Percentiles rank a stretch among this genome's conserved stretches.
These are phyloP conservation scores for Tachina fera DNA, from an alignment of 2,888 invertebrate genomes.

Conservation along the genomic window DNA sequence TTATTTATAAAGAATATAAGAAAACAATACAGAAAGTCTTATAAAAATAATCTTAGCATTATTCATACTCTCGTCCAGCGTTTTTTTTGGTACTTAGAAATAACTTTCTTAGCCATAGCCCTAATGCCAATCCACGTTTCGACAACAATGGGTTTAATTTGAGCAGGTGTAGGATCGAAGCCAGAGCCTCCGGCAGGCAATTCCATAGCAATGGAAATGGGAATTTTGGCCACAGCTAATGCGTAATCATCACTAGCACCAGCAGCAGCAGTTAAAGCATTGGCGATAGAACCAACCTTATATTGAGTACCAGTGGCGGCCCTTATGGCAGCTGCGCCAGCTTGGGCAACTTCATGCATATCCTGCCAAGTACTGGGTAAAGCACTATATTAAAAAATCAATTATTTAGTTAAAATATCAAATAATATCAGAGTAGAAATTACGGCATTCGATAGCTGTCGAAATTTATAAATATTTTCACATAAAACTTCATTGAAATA, in stretches of 20 bases:
- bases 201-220: constrained; percentile 86
- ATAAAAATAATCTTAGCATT: neutral
- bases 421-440: neutral
- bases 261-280: constrained; percentile 84
- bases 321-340: constrained; percentile 81
- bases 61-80: neutral
- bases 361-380: constrained; percentile 82
- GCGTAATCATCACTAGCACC: constrained; percentile 88
- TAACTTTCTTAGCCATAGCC: constrained; percentile 80
- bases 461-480: no score
- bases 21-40: no score
- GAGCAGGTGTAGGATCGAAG: constrained; percentile 85
- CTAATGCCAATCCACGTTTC: constrained; percentile 85
- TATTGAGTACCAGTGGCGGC: constrained; percentile 80
- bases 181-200: constrained; percentile 84
- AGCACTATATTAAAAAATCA: constrained; percentile 69
- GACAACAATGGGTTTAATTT: constrained; percentile 84
- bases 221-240: constrained; percentile 84
- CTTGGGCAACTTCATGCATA: constrained; percentile 81
- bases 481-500: no score
- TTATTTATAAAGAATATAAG: no score
- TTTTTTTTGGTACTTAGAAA: constrained; percentile 72
- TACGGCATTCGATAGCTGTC: no score
- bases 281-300: constrained; percentile 82
- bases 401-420: neutral